Conservation (phyloP, 2,113 vertebrate species). For the Boulengeromyrus knoepffleri region DNA sequence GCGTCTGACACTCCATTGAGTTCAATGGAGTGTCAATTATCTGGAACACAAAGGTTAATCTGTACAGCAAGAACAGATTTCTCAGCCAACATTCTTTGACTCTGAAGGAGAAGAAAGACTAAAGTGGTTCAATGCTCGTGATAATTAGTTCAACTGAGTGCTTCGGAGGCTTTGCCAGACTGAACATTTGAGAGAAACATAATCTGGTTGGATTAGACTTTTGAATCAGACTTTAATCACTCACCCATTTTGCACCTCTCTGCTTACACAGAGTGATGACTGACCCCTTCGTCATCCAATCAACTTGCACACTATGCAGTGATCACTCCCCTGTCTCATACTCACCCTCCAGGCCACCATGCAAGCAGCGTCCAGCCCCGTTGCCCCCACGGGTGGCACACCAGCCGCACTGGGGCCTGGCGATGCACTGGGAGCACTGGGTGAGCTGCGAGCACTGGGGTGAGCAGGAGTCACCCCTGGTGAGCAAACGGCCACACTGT, state of each 20-base stretch:
- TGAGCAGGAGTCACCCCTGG: slow-evolving; percentile 72
- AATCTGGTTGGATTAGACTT: background rate
- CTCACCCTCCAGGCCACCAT: slow-evolving; percentile 73
- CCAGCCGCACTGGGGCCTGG: slow-evolving; percentile 82
- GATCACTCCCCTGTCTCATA: background rate
- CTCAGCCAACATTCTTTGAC: background rate
- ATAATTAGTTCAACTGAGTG: background rate
- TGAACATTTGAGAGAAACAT: background rate
- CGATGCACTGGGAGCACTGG: slow-evolving; percentile 81
- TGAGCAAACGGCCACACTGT: slow-evolving; percentile 77
- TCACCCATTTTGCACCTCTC: background rate
- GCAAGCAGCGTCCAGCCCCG: slow-evolving; percentile 73
- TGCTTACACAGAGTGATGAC: background rate
- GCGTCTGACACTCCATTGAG: background rate
- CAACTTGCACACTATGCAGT: background rate
- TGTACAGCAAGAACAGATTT: background rate
- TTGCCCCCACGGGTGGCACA: slow-evolving; percentile 68
- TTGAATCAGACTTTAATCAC: background rate
- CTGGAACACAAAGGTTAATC: background rate
- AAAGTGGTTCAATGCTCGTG: background rate
- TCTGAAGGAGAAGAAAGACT: background rate
- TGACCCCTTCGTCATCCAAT: background rate
- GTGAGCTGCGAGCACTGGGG: slow-evolving; percentile 72
- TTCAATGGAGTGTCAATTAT: background rate
- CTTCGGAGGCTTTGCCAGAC: background rate